phyloP scores from a whole-genome alignment of 2,113 vertebrate genomes.

The Salvator merianae region DNA sequence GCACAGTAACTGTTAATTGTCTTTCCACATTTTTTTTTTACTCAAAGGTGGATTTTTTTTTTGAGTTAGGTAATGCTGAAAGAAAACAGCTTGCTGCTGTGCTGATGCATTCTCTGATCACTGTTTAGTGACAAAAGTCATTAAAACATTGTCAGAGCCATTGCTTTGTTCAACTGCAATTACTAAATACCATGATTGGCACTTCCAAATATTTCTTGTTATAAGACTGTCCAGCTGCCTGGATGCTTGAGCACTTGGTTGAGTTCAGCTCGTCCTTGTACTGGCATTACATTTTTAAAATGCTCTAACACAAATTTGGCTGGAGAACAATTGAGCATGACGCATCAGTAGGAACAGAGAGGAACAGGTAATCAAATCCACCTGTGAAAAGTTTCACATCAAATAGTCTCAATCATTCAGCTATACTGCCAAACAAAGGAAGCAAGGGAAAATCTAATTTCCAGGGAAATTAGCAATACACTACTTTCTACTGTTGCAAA shows the following conservation, averaged over 20 bases:
- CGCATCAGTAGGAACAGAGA: neutral
- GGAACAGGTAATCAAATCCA: neutral
- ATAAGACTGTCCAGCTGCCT: neutral
- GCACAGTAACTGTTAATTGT: too few species aligned
- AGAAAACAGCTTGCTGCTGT: too few species aligned
- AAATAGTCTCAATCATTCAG: neutral
- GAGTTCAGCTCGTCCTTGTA: too few species aligned
- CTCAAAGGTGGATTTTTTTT: too few species aligned
- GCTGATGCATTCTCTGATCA: too few species aligned
- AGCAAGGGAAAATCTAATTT: neutral
- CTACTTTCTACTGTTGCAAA: neutral
- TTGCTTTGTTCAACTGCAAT: neutral
- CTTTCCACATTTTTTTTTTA: too few species aligned
- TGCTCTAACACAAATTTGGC: neutral
- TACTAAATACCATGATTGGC: neutral
- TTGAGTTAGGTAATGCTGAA: too few species aligned
- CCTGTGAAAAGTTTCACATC: neutral
- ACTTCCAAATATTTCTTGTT: neutral
- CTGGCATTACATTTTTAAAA: neutral
- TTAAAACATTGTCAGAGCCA: slow-evolving; percentile 8
- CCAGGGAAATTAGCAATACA: neutral
- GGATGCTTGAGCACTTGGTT: neutral
- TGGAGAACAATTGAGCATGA: neutral
- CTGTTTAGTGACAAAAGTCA: neutral
- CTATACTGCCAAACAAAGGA: neutral